Conservation (phyloP, 2,888 invertebrate species). For the Ennomos quercinarius region DNA sequence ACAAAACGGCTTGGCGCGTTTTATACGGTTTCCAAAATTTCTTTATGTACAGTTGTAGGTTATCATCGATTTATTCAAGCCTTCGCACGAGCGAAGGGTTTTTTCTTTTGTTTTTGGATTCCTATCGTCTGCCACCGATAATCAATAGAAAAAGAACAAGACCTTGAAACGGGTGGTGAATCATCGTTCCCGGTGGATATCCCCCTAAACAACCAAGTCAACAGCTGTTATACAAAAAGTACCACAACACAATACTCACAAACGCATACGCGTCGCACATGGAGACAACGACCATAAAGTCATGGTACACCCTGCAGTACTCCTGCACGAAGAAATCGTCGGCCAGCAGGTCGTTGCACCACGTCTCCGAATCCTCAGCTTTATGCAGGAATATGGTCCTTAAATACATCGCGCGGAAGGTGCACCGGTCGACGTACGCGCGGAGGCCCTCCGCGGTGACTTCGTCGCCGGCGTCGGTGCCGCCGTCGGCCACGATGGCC, state of each 20-base stretch:
- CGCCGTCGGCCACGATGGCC: conserved; percentile 38
- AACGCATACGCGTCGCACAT: conserved; percentile 63
- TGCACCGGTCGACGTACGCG: conserved; percentile 39
- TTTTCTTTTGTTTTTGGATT: no score
- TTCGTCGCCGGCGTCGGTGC: conserved; percentile 35
- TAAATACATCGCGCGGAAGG: conserved; percentile 56
- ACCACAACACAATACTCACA: conserved; percentile 54
- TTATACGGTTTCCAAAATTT: no score
- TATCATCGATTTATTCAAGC: no score
- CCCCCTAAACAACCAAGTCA: no score
- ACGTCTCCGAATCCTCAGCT: conserved; percentile 41
- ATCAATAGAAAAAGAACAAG: no score
- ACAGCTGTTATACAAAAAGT: no score
- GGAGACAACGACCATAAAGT: conserved; percentile 52
- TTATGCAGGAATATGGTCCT: conserved; percentile 46
- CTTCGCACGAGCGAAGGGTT: not conserved
- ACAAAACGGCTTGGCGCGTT: no score
- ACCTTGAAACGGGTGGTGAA: no score
- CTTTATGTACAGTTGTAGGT: no score
- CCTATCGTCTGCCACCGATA: no score
- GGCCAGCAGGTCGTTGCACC: conserved; percentile 46
- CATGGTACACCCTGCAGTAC: conserved; percentile 50
- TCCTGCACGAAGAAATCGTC: conserved; percentile 44
- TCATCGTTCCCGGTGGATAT: no score
- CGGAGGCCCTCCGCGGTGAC: conserved; percentile 47